Base-by-base conservation (phyloP, 64 coral and sea anemone species). In the Cladopsammia gracilis region DNA sequence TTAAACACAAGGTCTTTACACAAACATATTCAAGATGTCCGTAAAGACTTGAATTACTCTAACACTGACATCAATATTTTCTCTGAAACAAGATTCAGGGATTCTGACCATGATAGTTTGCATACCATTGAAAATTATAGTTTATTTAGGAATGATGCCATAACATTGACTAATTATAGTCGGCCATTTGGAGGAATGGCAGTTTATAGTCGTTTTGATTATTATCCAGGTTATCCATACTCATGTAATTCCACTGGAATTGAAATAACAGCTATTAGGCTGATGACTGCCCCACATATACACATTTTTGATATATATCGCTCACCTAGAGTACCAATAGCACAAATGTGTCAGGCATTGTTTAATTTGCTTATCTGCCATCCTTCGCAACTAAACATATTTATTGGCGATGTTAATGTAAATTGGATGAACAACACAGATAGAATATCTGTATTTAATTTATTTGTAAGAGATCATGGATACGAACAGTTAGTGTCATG, bases 91-190 rank as follows among this genome's bases (percentile, higher is more conserved):
- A 0, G 84, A 23, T 87, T 87, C 71, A 14, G 44, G 19, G 12
- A 22, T 18, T 71, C 46, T 48, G 84, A 87, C 23, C 70, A 10
- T 8, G 46, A 71, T 73, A 88, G 73, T n/a, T n/a, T n/a, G 85
- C 73, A 88, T 57, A 16, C 47, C 49, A 73, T 88, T 18, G 64
- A 58, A 73, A 45, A 68, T 23, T 88, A 49, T 71, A 73, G 10
- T 50, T 70, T 87, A 12, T 87, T 49, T 70, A 70, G 84, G n/a
- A 87, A 87, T 87, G 60, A 87, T 87, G 49, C 64, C 78, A 16
- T 4, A 11, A 16, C 62, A 64, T n/a, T n/a, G n/a, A 19, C 78
- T 20, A 64, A 64, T 19, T 18, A 11, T 19, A 16, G 4, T 4
- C 14, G 62, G n/a, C 62, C 62, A 16, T 64, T 18, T 64, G 62